Conservation (phyloP, 2,113 vertebrate species). For the Prunella himalayana region DNA sequence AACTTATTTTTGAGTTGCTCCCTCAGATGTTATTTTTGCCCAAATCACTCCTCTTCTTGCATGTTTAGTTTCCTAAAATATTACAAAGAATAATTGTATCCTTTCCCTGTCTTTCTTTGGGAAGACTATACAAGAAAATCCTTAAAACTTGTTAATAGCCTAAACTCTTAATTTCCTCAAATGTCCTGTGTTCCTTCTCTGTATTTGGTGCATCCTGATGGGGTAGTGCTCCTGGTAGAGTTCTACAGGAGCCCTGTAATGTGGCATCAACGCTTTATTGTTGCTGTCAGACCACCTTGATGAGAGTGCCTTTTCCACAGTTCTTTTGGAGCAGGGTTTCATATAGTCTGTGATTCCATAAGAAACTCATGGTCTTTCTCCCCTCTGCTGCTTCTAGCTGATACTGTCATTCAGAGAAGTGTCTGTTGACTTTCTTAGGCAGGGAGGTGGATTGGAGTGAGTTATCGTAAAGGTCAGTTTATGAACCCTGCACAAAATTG, state of each 20-base stretch:
- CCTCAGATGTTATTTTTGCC: background rate
- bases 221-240: background rate
- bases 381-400: background rate
- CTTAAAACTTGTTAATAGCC: background rate
- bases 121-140: background rate
- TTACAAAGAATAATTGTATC: background rate
- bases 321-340: background rate
- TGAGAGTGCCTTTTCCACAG: background rate
- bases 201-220: background rate
- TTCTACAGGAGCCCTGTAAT: background rate
- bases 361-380: background rate
- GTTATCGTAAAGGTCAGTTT: background rate
- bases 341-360: background rate
- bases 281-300: background rate
- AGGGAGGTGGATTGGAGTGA: background rate
- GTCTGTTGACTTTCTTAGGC: background rate
- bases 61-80: background rate
- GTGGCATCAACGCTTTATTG: background rate
- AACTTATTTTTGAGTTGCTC: background rate
- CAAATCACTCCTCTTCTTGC: background rate
- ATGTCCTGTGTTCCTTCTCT: background rate
- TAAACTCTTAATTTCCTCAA: background rate
- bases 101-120: background rate
- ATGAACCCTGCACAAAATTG: background rate
- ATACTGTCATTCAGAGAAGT: background rate